Evolutionary conservation across 2,113 vertebrate genomes (phyloP).

Genomic region (Heterotilapia buettikoferi): DNA sequence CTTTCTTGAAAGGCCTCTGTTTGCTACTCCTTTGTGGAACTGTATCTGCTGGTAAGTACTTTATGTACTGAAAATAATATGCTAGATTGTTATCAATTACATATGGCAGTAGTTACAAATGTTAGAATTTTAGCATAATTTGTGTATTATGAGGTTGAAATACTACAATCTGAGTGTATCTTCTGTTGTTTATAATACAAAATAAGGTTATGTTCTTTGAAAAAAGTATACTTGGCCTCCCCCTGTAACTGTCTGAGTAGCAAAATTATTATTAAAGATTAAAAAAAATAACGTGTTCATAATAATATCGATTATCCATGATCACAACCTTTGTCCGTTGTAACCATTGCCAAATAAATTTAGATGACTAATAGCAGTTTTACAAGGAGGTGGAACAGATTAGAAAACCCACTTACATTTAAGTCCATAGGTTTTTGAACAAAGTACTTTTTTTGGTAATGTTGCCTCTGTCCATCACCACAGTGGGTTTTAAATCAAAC

Average conservation of each 20-base stretch:
- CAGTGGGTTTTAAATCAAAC: neutral
- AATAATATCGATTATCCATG: accelerated
- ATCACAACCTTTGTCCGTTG: neutral
- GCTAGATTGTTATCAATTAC: neutral
- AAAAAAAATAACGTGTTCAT: neutral
- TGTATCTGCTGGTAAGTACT: neutral
- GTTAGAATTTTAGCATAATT: neutral
- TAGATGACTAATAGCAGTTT: neutral
- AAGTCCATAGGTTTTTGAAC: neutral
- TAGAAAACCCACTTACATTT: neutral
- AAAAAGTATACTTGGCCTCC: neutral
- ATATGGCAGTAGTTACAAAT: neutral
- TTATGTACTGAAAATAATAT: neutral
- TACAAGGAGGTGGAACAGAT: neutral
- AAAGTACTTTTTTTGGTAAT: neutral
- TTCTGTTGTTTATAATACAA: neutral
- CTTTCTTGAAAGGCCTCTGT: neutral
- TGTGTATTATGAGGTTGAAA: neutral
- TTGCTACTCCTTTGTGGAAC: neutral
- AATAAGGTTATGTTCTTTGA: neutral
- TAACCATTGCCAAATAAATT: neutral
- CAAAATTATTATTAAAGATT: neutral
- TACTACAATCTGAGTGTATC: neutral
- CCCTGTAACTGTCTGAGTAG: neutral
- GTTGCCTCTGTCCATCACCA: neutral